Base-by-base conservation (phyloP, 1,140 invertebrate genomes). In the Macrostomum lignano region DNA sequence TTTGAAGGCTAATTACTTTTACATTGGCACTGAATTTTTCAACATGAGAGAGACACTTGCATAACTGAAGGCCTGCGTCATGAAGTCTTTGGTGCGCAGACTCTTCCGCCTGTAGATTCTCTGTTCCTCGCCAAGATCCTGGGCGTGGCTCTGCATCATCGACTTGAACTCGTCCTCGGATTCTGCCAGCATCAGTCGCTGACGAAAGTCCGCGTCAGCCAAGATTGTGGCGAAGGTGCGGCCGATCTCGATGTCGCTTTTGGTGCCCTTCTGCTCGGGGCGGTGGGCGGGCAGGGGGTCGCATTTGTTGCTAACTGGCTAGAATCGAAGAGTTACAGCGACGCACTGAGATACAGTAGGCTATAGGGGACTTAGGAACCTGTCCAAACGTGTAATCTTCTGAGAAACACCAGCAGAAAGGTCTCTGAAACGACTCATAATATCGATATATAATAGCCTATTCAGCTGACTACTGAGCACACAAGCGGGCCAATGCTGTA, bases 211-310 rank as follows among this genome's bases (percentile, higher is more conserved):
- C 44, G 66, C 57, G 42, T 69, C 66, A 11, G 65, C 61, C 40
- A 70, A 67, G 19, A 70, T 57, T 10, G 67, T 70, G 10, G 66
- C 63, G 49, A 70, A 70, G 20, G 67, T 68, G 25, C 67, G 47
- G n/a, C 64, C 67, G 1, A 65, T 67, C 46, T 70, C 68, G 36
- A 69, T 43, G 4, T 67, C 66, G 42, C 63, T 68, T 44, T 70
- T 70, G 21, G 67, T 70, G n/a, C 66, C 65, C 63, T 70, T 69
- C 65, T 68, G 46, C 10, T n/a, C n/a, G n/a, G n/a, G n/a, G n/a
- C n/a, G n/a, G n/a, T n/a, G n/a, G n/a, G n/a, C n/a, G n/a, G n/a
- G n/a, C n/a, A n/a, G n/a, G n/a, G n/a, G n/a, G n/a, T n/a, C n/a
- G n/a, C n/a, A n/a, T n/a, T n/a, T n/a, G n/a, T n/a, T n/a, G n/a